A percentile compares a stretch with the other conserved stretches of the same genome.
These are phyloP conservation scores for Spatula versicolor DNA, from an alignment of 2,797 vertebrate species.

Conservation along the genomic window DNA sequence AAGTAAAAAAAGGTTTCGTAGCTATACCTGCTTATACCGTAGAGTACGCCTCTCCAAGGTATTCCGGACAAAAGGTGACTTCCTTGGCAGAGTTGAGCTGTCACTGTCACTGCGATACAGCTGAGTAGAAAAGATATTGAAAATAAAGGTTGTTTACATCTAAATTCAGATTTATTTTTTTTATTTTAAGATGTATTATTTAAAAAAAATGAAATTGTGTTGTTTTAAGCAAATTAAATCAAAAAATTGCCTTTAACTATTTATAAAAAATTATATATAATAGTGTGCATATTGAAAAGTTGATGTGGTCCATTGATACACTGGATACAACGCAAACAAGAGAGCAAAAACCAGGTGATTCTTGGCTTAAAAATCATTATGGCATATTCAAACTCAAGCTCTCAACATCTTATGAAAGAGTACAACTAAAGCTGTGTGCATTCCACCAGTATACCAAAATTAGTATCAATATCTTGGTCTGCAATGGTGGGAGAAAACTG, in stretches of 20 bases:
- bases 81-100: conserved; percentile 96
- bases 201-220: neutral
- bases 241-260: neutral
- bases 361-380: neutral
- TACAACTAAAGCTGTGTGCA: neutral
- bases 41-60: conserved; percentile 94
- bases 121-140: conserved; percentile 73
- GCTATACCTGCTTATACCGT: conserved; percentile 91
- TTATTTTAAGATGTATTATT: neutral
- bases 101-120: conserved; percentile 98
- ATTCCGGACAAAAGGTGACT: conserved; percentile 94
- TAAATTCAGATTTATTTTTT: neutral
- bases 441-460: neutral
- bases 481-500: neutral
- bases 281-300: neutral
- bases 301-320: neutral
- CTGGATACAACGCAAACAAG: accelerated
- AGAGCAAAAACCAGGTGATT: neutral
- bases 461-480: neutral
- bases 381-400: neutral
- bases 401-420: neutral
- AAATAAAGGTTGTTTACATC: neutral
- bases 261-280: neutral
- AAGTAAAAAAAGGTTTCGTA: neutral
- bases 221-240: neutral